Base-by-base conservation (phyloP, 2,797 vertebrate genomes). In the Tapera naevia region DNA sequence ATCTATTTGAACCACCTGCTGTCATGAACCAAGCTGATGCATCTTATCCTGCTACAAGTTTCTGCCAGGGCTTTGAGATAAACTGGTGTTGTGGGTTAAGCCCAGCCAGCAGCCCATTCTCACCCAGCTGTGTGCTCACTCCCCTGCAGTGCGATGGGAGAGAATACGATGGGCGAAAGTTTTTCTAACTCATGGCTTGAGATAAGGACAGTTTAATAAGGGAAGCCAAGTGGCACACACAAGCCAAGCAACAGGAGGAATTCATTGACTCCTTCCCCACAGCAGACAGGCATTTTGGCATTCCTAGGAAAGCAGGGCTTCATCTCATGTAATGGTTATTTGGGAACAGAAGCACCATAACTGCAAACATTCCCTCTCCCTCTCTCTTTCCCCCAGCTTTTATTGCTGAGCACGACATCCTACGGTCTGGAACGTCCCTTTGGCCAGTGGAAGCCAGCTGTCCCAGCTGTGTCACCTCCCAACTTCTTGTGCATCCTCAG, bases 1-100 rank as follows among this genome's bases (percentile, higher is more conserved):
- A 93, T 89, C 79, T 62, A 82, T 89, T 39, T 45, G 79, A 92
- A 57, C 27, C 65, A 70, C 46, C 89, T 53, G 84, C 90, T 75
- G 70, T 50, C 73, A 25, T 0, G 28, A 39, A 4, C 69, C 3
- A 6, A 8, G 53, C 32, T 22, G 17, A n/a, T 64, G 46, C 46
- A 51, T 39, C 66, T 57, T 2, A 9, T 41, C 70, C 16, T 61
- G 60, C 25, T 33, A 3, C 46, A 13, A 46, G 32, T 12, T 22
- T 17, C 64, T 82, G 51, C 65, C 39, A 22, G 13, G 39, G 61
- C 45, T 64, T 13, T 28, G 2, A 22, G 27, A 48, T 23, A 17
- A 25, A 17, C 6, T 16, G 54, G 12, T 28, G 73, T 0, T 39
- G n/a, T 7, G 56, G 2, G 54, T 72, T 32, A 19, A 23, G 19